phyloP scores from a whole-genome alignment of 2,113 vertebrate species.

The Coracopsis vasa region DNA sequence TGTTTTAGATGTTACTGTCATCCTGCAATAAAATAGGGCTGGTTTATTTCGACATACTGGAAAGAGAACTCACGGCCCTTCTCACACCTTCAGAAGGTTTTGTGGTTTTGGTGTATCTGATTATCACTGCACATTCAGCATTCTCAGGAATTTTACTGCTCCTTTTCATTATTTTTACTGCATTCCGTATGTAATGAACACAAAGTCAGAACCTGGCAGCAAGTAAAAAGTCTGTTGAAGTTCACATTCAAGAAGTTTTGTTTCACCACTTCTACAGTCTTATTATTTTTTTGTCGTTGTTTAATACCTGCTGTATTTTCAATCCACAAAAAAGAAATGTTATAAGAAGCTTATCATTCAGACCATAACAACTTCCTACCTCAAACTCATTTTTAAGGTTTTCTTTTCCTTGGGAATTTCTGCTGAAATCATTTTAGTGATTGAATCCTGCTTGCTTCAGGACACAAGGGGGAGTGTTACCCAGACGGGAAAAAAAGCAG shows the following conservation, averaged over 20 bases:
- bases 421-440: slow-evolving; percentile 35
- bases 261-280: neutral
- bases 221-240: neutral
- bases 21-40: neutral
- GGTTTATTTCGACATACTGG: neutral
- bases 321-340: neutral
- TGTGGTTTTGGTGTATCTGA: neutral
- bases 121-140: neutral
- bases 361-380: neutral
- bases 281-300: neutral
- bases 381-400: slow-evolving; percentile 34
- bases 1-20: neutral
- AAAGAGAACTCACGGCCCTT: neutral
- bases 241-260: neutral
- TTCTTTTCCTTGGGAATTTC: slow-evolving; percentile 23
- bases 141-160: neutral
- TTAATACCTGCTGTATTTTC: neutral
- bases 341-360: neutral
- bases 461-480: neutral
- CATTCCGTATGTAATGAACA: neutral
- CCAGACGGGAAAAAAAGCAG: neutral
- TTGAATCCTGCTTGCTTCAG: slow-evolving; percentile 27
- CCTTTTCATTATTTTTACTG: slow-evolving; percentile 14
- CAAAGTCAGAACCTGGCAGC: neutral
- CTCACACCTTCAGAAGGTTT: slow-evolving; percentile 8